These are phyloP conservation scores for Podarcis lilfordi DNA, from an alignment of 2,797 vertebrate species.

Conservation along the genomic window DNA sequence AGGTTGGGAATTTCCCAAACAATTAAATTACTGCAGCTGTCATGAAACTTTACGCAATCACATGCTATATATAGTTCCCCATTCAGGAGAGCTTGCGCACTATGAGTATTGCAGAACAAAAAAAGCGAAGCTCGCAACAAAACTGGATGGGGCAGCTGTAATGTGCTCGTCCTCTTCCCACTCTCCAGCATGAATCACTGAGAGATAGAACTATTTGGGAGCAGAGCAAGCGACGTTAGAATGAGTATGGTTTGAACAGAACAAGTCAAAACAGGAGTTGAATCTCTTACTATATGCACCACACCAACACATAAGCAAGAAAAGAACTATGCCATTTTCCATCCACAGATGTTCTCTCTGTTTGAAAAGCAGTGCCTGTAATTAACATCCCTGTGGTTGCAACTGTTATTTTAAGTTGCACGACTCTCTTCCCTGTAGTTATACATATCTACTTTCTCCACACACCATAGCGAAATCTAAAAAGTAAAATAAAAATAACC, in stretches of 20 bases:
- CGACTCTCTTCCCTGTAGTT: neutral
- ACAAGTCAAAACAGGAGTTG: neutral
- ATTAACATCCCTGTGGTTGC: conserved; percentile 45
- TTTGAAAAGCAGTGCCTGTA: neutral
- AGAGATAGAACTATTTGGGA: neutral
- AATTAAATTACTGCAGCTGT: neutral
- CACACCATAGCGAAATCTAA: neutral
- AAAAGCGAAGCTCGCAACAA: neutral
- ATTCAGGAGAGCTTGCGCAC: neutral
- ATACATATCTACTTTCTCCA: neutral
- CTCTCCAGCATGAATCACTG: too few species aligned
- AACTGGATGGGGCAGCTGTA: neutral
- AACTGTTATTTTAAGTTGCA: neutral
- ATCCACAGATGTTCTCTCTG: neutral
- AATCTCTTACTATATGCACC: neutral
- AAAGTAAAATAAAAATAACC: neutral
- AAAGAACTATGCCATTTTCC: neutral
- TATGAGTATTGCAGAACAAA: neutral
- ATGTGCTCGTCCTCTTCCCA: neutral
- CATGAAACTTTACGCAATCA: neutral
- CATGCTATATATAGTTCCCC: neutral
- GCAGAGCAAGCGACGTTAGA: neutral
- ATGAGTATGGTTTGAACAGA: neutral
- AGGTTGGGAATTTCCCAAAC: neutral
- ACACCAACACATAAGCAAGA: neutral